Conservation (phyloP, 2,888 invertebrate species). For the Drosophila mulleri region DNA sequence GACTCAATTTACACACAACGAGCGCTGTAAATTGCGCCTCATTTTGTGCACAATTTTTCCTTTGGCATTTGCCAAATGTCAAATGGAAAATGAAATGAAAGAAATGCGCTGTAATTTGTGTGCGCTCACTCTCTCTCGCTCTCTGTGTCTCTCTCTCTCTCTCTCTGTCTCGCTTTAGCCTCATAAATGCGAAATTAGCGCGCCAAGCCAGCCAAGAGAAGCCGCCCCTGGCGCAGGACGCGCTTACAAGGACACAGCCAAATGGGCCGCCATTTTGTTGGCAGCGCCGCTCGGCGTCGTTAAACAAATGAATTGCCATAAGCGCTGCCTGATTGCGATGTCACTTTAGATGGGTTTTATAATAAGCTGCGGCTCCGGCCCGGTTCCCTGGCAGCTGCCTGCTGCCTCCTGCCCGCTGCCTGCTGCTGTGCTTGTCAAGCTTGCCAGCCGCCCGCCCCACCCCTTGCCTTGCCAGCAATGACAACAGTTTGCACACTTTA, state of each 20-base stretch:
- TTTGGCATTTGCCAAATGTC: constrained; percentile 75
- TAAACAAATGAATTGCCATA: constrained; percentile 85
- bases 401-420: too few species aligned
- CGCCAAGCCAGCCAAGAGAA: background rate
- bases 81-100: constrained; percentile 32
- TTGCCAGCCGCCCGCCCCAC: constrained; percentile 17
- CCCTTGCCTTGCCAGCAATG: constrained; percentile 49
- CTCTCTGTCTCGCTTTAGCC: constrained; percentile 23
- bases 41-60: constrained; percentile 76
- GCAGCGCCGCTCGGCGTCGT: constrained; percentile 69
- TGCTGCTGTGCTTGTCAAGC: constrained; percentile 41
- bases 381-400: constrained; percentile 54
- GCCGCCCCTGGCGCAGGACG: constrained; percentile 40
- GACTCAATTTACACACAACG: constrained; percentile 81
- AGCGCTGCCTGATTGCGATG: constrained; percentile 82
- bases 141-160: background rate
- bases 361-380: constrained; percentile 64
- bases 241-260: constrained; percentile 29
- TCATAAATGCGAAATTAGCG: constrained; percentile 80
- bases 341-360: constrained; percentile 77
- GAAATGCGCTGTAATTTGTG: constrained; percentile 50
- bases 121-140: background rate
- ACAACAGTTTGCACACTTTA: constrained; percentile 82
- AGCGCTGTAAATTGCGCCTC: constrained; percentile 80
- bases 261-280: constrained; percentile 58